Evolutionary conservation across 2,888 invertebrate genomes (phyloP), one percentile per base, ranked within the genome.

Genomic region (Byasa hedistus): DNA sequence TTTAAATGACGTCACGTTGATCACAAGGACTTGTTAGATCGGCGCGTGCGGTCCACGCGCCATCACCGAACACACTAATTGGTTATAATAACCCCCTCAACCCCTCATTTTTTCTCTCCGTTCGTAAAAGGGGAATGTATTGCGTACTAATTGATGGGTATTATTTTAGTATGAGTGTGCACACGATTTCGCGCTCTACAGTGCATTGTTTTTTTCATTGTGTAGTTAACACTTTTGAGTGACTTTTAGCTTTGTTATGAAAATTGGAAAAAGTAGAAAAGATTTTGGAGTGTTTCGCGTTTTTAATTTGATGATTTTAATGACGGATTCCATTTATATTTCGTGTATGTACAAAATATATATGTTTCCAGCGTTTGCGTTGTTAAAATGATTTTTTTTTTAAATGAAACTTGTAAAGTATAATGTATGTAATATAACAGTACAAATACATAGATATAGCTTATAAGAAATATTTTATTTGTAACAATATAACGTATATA

Each of bases 21-120:
- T 81, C 82, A 79, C 79, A 81, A 78, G 72, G 76, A 69, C 80
- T 85, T 80, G 82, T 88, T 86, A 87, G 73, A 69, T 68, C 69
- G 81, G 69, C 86, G 82, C 85, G 88, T 87, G 89, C 69, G 69
- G 64, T 70, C 73, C 87, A 83, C 86, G 86, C 81, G 86, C 73
- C 73, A 73, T 71, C 75, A 65, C 75, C 75, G 74, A 77, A 75
- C 77, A 76, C 76, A 73, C 85, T 87, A 89, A 89, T 87, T 89
- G 86, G 82, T 84, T 82, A 83, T 83, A 83, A 89, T 85, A 83
- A 75, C 76, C 75, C 77, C 68, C 71, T 66, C 74, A 12, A 0
- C 19, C 48, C 48, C 48, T 48, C 48, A 5, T 48, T 48, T 48
- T 78, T 77, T 75, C 77, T 22, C 73, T 75, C 58, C 68, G 68